phyloP scores from a whole-genome alignment of 2,888 invertebrate species.

The Dynastes hyllus region DNA sequence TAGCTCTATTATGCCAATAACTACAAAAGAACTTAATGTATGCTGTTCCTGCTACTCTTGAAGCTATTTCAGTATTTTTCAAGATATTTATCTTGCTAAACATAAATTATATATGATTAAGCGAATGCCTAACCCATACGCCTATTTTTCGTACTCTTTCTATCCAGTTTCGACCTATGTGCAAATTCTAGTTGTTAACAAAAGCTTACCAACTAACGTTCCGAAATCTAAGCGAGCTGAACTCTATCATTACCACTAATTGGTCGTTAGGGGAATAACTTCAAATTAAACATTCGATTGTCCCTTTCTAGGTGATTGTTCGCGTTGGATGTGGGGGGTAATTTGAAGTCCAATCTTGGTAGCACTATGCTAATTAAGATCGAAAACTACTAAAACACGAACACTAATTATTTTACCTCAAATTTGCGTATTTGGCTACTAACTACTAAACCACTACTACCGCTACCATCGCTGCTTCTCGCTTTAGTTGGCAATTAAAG shows the following conservation, averaged over 20 bases:
- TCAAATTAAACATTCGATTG: not conserved
- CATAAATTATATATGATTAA: too few relatives aligned
- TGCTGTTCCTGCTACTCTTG: too few relatives aligned
- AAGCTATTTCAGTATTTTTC: too few relatives aligned
- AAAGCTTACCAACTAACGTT: not conserved
- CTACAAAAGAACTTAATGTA: too few relatives aligned
- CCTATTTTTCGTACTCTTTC: too few relatives aligned
- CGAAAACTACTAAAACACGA: slow-evolving; percentile 2
- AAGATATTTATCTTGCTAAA: too few relatives aligned
- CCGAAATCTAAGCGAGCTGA: not conserved
- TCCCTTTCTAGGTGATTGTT: not conserved
- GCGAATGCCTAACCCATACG: too few relatives aligned
- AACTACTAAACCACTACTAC: not conserved
- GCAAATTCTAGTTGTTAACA: not conserved
- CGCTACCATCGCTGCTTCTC: too few relatives aligned
- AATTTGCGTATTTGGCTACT: slow-evolving; percentile 5
- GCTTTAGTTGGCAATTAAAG: not conserved
- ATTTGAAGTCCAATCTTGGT: not conserved
- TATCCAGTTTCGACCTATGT: too few relatives aligned
- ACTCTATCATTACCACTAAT: not conserved
- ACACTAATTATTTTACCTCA: not conserved
- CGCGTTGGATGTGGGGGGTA: not conserved
- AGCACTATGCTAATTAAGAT: not conserved
- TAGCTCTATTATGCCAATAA: too few relatives aligned
- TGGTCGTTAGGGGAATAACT: not conserved